Conservation (phyloP, 2,113 vertebrate species). For the Aspidoscelis tigris region DNA sequence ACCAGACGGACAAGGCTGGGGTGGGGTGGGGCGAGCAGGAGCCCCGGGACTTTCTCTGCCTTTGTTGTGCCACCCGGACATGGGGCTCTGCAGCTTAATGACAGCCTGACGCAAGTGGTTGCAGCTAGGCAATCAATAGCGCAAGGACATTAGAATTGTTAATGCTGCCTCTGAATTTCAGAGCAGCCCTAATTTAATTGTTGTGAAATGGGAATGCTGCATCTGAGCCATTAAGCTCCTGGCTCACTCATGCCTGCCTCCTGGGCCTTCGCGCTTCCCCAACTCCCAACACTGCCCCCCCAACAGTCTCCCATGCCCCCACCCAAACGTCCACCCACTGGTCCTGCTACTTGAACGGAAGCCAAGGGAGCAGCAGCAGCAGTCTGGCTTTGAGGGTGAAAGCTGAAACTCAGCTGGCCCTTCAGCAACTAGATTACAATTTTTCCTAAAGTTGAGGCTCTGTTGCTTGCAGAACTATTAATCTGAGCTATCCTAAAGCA, state of each 20-base stretch:
- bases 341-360: neutral
- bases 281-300: neutral
- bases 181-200: conserved; percentile 67
- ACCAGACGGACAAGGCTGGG: no score
- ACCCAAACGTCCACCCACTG: neutral
- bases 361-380: neutral
- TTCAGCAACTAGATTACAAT: neutral
- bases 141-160: conserved; percentile 70
- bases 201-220: conserved; percentile 47
- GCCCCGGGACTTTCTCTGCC: neutral
- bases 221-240: conserved; percentile 39
- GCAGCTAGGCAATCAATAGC: conserved; percentile 68
- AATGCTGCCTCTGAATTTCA: conserved; percentile 73
- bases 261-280: accelerated
- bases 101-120: conserved; percentile 63
- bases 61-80: conserved; percentile 35
- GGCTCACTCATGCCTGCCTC: neutral
- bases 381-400: no score
- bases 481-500: neutral
- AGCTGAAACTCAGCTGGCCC: no score
- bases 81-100: conserved; percentile 68
- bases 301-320: neutral
- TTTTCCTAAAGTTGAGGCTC: neutral
- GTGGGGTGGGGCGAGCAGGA: conserved; percentile 19
- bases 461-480: neutral